Conservation (phyloP, 2,113 vertebrate genomes). For the Macrotis lagotis region DNA sequence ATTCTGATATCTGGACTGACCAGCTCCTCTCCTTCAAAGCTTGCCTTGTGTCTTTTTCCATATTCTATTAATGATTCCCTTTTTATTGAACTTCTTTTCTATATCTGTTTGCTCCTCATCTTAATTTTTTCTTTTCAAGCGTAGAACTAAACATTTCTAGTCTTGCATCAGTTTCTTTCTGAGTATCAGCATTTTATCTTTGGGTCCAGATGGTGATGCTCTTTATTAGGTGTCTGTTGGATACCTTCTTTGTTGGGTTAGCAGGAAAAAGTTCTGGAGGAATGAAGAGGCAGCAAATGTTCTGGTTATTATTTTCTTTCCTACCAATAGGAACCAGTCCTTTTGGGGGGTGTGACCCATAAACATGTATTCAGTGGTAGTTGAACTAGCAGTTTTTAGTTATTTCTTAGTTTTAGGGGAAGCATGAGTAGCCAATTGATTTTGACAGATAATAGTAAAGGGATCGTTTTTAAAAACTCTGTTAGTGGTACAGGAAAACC, state of each 20-base stretch:
- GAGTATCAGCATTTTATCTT: neutral
- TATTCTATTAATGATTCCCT: neutral
- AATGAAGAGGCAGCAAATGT: neutral
- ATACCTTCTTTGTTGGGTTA: neutral
- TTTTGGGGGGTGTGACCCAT: neutral
- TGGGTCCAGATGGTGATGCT: neutral
- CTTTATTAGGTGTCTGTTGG: neutral
- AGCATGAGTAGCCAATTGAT: neutral
- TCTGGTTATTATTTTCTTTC: neutral
- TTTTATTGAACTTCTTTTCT: neutral
- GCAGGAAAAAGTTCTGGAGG: neutral
- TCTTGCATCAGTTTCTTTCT: neutral
- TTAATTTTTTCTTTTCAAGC: neutral
- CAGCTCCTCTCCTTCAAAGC: neutral
- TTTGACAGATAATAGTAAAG: neutral
- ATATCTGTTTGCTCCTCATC: neutral
- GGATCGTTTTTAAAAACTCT: neutral
- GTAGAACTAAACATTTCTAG: neutral
- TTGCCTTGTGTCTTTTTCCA: neutral
- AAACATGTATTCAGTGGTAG: neutral
- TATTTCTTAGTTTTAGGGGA: neutral
- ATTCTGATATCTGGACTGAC: neutral
- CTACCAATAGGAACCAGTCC: neutral
- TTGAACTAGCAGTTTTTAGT: neutral
- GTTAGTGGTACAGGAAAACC: neutral